Conservation (phyloP, 2,888 invertebrate genomes). For the Drosophila phalerata region DNA sequence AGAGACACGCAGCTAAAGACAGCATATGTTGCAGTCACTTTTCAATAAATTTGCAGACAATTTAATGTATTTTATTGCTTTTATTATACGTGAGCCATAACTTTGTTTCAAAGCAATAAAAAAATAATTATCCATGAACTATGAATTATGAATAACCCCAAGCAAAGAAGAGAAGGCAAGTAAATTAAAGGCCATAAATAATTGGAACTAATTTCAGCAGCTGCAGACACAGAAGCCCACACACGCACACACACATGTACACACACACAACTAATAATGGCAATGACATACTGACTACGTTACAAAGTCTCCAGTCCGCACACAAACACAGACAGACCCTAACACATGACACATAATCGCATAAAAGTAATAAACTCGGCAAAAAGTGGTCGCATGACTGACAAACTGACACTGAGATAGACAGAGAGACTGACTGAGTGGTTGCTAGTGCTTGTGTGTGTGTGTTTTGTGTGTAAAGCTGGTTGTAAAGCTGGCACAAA, state of each 20-base stretch:
- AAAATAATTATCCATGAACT: conserved; percentile 19
- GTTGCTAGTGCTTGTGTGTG: conserved; percentile 21
- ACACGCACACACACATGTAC: conserved; percentile 1
- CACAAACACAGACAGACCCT: conserved; percentile 22
- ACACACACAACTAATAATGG: conserved; percentile 61
- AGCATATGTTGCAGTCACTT: neutral
- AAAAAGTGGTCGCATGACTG: conserved; percentile 63
- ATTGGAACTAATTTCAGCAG: conserved; percentile 71
- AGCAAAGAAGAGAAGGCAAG: conserved; percentile 10
- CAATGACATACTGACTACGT: conserved; percentile 67
- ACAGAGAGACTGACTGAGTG: conserved; percentile 10
- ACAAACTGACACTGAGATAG: conserved; percentile 31
- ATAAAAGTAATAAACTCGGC: conserved; percentile 78
- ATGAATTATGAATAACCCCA: conserved; percentile 31
- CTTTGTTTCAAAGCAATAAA: conserved; percentile 16
- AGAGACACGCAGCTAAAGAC: neutral
- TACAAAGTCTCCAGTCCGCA: conserved; percentile 7
- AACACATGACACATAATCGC: conserved; percentile 71
- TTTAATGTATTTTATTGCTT: neutral
- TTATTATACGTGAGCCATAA: conserved; percentile 1
- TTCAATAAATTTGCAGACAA: neutral
- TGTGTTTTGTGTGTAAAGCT: conserved; percentile 16
- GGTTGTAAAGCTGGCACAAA: conserved; percentile 39
- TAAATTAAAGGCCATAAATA: conserved; percentile 67
- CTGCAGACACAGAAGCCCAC: neutral